Evolutionary conservation across 1,140 invertebrate species (phyloP).

Genomic region (Homarus americanus): DNA sequence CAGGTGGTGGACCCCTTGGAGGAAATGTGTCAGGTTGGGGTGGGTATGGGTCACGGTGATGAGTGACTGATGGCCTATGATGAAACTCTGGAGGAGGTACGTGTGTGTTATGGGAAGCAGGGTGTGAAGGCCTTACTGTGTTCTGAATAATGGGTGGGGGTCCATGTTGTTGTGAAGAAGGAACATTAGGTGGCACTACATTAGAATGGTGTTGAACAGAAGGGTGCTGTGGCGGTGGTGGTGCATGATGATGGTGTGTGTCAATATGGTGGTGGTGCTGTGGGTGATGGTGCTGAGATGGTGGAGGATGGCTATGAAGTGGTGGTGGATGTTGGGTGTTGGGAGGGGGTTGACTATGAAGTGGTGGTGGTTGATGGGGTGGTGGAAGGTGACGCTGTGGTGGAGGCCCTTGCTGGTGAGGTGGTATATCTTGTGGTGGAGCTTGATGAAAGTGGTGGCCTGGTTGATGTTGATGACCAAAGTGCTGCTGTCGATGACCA

Average conservation of each 20-base stretch:
- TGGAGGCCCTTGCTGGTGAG: slow-evolving; percentile 42
- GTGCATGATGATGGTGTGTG: slow-evolving; percentile 27
- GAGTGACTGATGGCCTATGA: slow-evolving; percentile 23
- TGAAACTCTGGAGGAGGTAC: slow-evolving; percentile 26
- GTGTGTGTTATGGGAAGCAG: slow-evolving; percentile 9
- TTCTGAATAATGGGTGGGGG: slow-evolving; percentile 18
- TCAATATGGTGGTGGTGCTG: slow-evolving; percentile 36
- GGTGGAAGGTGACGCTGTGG: slow-evolving; percentile 19
- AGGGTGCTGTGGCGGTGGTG: slow-evolving; percentile 34
- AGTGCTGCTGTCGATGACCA: slow-evolving; percentile 18
- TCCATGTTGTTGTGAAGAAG: slow-evolving; percentile 21
- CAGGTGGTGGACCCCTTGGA: slow-evolving; percentile 31
- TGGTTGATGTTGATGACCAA: slow-evolving; percentile 11
- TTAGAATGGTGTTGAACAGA: slow-evolving; percentile 30
- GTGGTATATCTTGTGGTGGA: slow-evolving; percentile 28
- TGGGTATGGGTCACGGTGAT: slow-evolving; percentile 22
- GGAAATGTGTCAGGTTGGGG: slow-evolving; percentile 37
- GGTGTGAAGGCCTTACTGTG: slow-evolving; percentile 21
- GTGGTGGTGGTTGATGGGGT: slow-evolving; percentile 35
- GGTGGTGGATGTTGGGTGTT: slow-evolving; percentile 15
- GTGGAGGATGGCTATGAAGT: slow-evolving; percentile 19
- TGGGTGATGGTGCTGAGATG: not conserved
- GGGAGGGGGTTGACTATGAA: slow-evolving; percentile 39
- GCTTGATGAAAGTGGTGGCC: slow-evolving; percentile 8
- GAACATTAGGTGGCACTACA: slow-evolving; percentile 16